Conservation (phyloP, 1,140 invertebrate species). For the Pogonus chalceus region DNA sequence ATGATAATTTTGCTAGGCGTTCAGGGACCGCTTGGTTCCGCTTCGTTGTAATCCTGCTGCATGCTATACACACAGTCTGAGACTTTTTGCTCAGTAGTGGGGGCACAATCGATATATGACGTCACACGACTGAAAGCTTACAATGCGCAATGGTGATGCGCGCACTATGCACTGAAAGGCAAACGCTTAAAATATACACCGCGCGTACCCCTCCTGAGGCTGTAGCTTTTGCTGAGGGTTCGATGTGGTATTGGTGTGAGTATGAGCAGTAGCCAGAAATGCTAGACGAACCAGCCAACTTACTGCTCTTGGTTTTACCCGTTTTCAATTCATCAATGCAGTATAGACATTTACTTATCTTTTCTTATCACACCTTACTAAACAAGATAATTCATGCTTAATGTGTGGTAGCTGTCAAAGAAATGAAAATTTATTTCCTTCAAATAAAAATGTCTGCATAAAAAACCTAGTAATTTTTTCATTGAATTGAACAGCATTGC, state of each 20-base stretch:
- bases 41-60: neutral
- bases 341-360: too few species aligned
- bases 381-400: too few species aligned
- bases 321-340: too few species aligned
- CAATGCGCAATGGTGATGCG: neutral
- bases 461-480: neutral
- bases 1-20: neutral
- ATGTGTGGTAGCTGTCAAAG: too few species aligned
- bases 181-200: neutral
- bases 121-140: constrained; percentile 4
- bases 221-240: too few species aligned
- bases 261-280: too few species aligned
- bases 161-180: neutral
- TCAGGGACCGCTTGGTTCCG: neutral
- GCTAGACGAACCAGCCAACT: too few species aligned
- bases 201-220: neutral
- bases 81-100: constrained; percentile 1
- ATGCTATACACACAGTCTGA: constrained; percentile 3
- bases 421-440: too few species aligned
- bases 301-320: too few species aligned
- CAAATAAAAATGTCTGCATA: too few species aligned
- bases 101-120: constrained; percentile 2
- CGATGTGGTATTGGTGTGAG: too few species aligned
- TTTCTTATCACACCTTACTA: too few species aligned
- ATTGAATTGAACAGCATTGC: neutral